A percentile compares a stretch with the other conserved stretches of the same genome.
These are phyloP conservation scores for Heliconius sara DNA, from an alignment of 2,888 invertebrate genomes.

Conservation along the genomic window DNA sequence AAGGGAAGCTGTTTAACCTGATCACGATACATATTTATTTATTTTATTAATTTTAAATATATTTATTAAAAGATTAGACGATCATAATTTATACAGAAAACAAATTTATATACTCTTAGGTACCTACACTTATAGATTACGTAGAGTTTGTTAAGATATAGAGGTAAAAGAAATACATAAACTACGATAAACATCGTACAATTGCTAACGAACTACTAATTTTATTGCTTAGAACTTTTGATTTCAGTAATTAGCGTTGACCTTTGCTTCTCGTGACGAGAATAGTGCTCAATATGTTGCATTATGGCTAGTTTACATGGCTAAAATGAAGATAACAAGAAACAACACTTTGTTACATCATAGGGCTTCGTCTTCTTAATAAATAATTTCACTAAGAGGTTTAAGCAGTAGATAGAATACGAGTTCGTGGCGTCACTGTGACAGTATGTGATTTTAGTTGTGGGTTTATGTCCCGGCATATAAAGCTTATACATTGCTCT, in stretches of 20 bases:
- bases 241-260: constrained; percentile 11
- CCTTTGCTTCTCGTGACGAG: neutral
- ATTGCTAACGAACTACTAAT: neutral
- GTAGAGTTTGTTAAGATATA: neutral
- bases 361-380: neutral
- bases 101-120: neutral
- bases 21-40: neutral
- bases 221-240: neutral
- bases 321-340: neutral
- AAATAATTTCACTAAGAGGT: neutral
- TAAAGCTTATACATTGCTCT: neutral
- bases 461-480: neutral
- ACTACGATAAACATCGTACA: neutral
- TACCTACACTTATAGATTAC: neutral
- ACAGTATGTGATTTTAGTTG: neutral
- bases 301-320: constrained; percentile 10
- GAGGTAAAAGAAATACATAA: neutral
- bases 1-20: neutral
- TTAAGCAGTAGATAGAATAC: neutral
- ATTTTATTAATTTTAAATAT: no score
- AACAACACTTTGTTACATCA: neutral
- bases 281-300: neutral
- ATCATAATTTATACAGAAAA: neutral
- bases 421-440: neutral
- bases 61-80: neutral